Evolutionary conservation across 1,140 invertebrate genomes (phyloP).

Genomic region (Oedothorax gibbosus): DNA sequence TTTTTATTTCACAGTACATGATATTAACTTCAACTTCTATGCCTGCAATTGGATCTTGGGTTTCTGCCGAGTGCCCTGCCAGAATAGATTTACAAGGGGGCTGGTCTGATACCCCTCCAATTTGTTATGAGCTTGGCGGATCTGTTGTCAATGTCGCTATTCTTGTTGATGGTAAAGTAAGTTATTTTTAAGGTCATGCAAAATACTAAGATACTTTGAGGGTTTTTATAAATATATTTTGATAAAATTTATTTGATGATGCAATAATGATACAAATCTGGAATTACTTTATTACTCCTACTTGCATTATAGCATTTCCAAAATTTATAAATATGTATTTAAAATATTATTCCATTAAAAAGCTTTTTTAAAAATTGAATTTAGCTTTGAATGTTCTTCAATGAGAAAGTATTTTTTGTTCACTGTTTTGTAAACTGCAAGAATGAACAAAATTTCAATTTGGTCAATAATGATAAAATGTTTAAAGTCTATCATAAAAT

Average conservation of each 20-base stretch:
- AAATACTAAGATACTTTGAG: neutral
- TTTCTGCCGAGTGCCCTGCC: slow-evolving; percentile 71
- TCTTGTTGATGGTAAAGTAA: slow-evolving; percentile 66
- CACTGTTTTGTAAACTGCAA: no score
- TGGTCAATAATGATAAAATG: no score
- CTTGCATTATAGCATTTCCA: neutral
- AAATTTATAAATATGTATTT: no score
- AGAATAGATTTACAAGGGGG: slow-evolving; percentile 72
- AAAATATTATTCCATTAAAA: no score
- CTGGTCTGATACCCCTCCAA: slow-evolving; percentile 74
- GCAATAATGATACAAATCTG: neutral
- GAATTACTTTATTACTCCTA: neutral
- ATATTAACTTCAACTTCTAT: neutral
- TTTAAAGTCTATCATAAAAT: no score
- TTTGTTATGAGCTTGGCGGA: slow-evolving; percentile 73
- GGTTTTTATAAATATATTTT: neutral
- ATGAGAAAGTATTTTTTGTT: no score
- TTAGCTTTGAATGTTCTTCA: no score
- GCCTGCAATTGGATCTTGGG: slow-evolving; percentile 66
- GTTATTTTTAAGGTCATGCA: neutral
- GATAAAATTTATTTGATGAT: neutral
- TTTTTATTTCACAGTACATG: slow-evolving; percentile 49
- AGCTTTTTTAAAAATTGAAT: no score
- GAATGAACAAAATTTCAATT: no score
- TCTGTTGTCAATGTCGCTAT: slow-evolving; percentile 67